phyloP scores from a whole-genome alignment of 2,888 invertebrate genomes.

The Drosophila neonasuta region DNA sequence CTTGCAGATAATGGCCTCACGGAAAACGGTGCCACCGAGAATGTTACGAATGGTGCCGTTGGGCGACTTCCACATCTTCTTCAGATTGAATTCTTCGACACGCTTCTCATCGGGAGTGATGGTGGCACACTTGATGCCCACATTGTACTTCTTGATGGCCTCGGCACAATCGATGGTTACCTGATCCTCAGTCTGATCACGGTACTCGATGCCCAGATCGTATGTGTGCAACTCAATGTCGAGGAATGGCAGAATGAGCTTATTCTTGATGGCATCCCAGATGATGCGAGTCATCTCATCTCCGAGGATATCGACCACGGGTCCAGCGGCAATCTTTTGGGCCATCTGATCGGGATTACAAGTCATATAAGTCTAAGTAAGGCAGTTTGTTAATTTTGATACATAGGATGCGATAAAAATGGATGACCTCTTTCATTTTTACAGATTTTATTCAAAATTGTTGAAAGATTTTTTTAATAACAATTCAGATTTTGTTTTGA shows the following conservation, averaged over 20 bases:
- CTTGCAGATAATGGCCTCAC: slow-evolving; percentile 93
- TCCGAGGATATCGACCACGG: slow-evolving; percentile 95
- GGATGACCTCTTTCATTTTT: too few species aligned
- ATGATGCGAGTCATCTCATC: slow-evolving; percentile 99
- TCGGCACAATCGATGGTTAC: slow-evolving; percentile 98
- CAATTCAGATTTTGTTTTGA: not conserved
- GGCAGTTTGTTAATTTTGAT: not conserved
- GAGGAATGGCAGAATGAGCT: slow-evolving; percentile 96
- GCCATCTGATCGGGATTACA: slow-evolving; percentile 79
- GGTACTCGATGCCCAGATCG: slow-evolving; percentile 97
- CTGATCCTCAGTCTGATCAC: slow-evolving; percentile 96
- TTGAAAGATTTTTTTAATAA: not conserved
- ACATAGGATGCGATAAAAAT: not conserved
- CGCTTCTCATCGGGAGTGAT: slow-evolving; percentile 99
- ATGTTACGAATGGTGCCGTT: slow-evolving; percentile 95
- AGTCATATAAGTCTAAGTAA: slow-evolving; percentile 34
- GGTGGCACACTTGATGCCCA: slow-evolving; percentile 99
- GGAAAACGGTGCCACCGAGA: slow-evolving; percentile 88
- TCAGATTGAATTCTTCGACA: slow-evolving; percentile 94
- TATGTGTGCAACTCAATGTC: slow-evolving; percentile 96
- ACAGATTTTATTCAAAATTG: too few species aligned
- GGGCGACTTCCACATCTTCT: slow-evolving; percentile 95
- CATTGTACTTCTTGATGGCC: slow-evolving; percentile 97
- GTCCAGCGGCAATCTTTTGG: slow-evolving; percentile 89
- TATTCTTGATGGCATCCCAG: slow-evolving; percentile 99